Evolutionary conservation across 2,113 vertebrate species (phyloP).

Genomic region (Muntiacus muntjak): DNA sequence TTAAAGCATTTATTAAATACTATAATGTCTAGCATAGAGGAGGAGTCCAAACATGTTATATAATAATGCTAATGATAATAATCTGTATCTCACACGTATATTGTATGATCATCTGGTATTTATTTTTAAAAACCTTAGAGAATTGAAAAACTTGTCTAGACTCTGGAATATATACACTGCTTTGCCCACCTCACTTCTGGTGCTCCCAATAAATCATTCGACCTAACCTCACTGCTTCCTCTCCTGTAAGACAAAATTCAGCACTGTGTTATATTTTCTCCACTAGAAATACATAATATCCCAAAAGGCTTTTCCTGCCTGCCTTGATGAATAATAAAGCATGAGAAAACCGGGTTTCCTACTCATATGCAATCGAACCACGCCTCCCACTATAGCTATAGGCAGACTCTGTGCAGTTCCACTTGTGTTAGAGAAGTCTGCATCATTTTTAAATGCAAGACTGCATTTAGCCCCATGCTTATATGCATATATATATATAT

Average conservation of each 20-base stretch:
- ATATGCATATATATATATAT: background rate
- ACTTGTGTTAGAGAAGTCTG: background rate
- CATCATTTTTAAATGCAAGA: background rate
- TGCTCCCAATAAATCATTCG: background rate
- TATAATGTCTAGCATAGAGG: background rate
- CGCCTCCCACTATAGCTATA: fast-evolving
- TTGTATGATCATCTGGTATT: background rate
- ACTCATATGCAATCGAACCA: background rate
- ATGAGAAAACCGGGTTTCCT: background rate
- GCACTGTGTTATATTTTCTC: background rate
- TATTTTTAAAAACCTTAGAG: background rate
- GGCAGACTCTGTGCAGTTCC: background rate
- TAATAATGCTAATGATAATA: background rate
- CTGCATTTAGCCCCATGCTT: background rate
- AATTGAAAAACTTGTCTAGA: background rate
- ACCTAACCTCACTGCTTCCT: background rate
- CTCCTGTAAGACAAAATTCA: background rate
- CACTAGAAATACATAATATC: background rate
- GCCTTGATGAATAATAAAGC: background rate
- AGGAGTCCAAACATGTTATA: background rate
- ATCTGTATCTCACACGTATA: background rate
- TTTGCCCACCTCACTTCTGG: background rate
- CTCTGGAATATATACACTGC: background rate
- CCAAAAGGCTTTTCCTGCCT: background rate
- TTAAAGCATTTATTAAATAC: background rate